Percentiles rank a stretch among this genome's conserved stretches.
Evolutionary conservation across 2,113 vertebrate species (phyloP).

Genomic region (Oryzias celebensis): DNA sequence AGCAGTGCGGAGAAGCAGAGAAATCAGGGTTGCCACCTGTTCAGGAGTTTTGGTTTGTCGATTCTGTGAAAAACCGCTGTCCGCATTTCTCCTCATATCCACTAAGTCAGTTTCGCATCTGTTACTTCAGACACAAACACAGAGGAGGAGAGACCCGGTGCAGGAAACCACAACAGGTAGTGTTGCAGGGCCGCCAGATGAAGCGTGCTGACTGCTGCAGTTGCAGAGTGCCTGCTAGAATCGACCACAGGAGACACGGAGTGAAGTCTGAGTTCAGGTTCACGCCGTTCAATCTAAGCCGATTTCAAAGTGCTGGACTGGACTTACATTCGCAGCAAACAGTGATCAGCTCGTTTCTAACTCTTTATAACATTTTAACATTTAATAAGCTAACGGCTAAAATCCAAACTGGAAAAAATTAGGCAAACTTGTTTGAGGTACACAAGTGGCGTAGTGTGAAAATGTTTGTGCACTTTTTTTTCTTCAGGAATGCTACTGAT

Average conservation of each 20-base stretch:
- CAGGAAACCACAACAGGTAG: conserved; percentile 60
- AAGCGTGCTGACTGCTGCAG: conserved; percentile 31
- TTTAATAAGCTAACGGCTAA: too few species aligned
- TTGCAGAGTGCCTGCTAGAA: background rate
- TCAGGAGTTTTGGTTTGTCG: background rate
- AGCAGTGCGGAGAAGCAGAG: background rate
- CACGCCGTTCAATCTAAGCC: background rate
- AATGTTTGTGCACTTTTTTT: too few species aligned
- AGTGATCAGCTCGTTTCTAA: too few species aligned
- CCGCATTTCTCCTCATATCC: conserved; percentile 16
- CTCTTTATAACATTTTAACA: too few species aligned
- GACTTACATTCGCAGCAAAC: too few species aligned
- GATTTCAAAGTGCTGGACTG: too few species aligned
- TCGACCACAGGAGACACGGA: background rate
- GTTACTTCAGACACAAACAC: conserved; percentile 17
- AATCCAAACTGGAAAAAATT: too few species aligned
- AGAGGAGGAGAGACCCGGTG: conserved; percentile 27
- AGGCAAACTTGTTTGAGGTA: too few species aligned
- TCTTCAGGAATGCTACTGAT: too few species aligned
- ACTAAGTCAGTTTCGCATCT: conserved; percentile 2
- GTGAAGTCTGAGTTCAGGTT: conserved; percentile 11
- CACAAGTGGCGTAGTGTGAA: too few species aligned
- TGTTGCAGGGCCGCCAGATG: conserved; percentile 30
- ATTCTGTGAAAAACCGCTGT: conserved; percentile 52
- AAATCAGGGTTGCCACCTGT: conserved; percentile 3